Conservation (phyloP, 2,888 invertebrate species). For the Anthrax anthrax region DNA sequence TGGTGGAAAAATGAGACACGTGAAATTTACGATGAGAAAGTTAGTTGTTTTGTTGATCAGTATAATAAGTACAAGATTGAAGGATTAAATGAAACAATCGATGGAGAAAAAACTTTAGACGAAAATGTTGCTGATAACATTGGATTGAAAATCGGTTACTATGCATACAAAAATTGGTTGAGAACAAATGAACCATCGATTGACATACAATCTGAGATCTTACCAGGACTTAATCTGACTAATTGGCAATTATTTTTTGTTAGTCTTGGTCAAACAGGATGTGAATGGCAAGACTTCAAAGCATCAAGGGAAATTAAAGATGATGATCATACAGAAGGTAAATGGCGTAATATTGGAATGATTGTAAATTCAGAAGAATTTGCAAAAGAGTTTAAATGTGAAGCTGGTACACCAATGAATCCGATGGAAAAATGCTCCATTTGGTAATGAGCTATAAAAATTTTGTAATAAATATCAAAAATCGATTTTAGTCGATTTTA, state of each 20-base stretch:
- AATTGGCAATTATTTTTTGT: constrained; percentile 2
- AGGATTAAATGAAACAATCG: too few relatives aligned
- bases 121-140: too few relatives aligned
- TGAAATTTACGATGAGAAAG: neutral
- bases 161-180: neutral
- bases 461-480: too few relatives aligned
- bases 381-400: constrained; percentile 1
- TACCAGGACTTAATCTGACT: neutral
- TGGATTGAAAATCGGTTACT: neutral
- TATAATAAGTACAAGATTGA: neutral
- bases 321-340: constrained; percentile 1
- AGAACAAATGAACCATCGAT: neutral
- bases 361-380: too few relatives aligned
- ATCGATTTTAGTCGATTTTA: too few relatives aligned
- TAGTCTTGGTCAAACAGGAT: too few relatives aligned
- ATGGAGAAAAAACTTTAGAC: too few relatives aligned
- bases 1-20: neutral
- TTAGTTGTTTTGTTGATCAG: constrained; percentile 1
- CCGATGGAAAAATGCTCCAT: constrained; percentile 1
- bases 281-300: neutral
- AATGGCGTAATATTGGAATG: constrained; percentile 2
- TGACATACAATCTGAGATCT: too few relatives aligned
- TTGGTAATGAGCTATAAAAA: too few relatives aligned
- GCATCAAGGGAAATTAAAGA: neutral
- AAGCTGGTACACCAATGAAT: neutral